Conservation (phyloP, 2,888 invertebrate species). For the Anorthoa munda region DNA sequence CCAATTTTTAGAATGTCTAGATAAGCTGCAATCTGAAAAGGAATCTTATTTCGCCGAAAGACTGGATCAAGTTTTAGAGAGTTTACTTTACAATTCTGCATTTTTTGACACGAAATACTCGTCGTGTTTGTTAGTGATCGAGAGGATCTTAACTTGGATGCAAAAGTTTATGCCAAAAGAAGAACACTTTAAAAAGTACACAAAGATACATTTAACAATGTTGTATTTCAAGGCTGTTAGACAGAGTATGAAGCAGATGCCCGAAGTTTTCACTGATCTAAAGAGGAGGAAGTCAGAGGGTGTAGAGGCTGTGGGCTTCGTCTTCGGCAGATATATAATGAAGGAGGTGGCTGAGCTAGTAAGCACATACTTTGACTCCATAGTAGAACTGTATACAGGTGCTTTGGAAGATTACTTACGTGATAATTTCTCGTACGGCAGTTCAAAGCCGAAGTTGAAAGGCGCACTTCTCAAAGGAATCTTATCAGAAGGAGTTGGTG, state of each 20-base stretch:
- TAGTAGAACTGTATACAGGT: constrained; percentile 72
- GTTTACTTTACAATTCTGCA: constrained; percentile 73
- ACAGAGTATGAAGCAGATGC: constrained; percentile 68
- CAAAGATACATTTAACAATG: constrained; percentile 76
- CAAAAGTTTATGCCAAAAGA: constrained; percentile 73
- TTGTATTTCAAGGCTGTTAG: constrained; percentile 77
- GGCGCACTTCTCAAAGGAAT: constrained; percentile 48
- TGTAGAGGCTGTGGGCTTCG: constrained; percentile 71
- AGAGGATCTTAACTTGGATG: constrained; percentile 72
- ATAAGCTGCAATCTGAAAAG: constrained; percentile 39
- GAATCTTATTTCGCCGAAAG: background rate
- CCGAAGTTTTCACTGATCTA: constrained; percentile 70
- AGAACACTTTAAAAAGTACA: constrained; percentile 71
- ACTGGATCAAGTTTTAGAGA: constrained; percentile 59
- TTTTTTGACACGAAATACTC: constrained; percentile 73
- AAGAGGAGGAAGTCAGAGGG: constrained; percentile 67
- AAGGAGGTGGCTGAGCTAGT: constrained; percentile 71
- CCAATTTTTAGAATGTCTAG: constrained; percentile 70
- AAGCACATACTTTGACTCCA: constrained; percentile 73
- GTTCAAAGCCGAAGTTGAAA: constrained; percentile 27
- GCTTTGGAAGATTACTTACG: constrained; percentile 66
- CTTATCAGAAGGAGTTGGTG: constrained; percentile 39
- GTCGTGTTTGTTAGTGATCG: constrained; percentile 74
- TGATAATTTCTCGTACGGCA: constrained; percentile 23
- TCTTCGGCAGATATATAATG: constrained; percentile 75